Evolutionary conservation across 2,113 vertebrate genomes (phyloP).

Genomic region (Sceloporus undulatus): DNA sequence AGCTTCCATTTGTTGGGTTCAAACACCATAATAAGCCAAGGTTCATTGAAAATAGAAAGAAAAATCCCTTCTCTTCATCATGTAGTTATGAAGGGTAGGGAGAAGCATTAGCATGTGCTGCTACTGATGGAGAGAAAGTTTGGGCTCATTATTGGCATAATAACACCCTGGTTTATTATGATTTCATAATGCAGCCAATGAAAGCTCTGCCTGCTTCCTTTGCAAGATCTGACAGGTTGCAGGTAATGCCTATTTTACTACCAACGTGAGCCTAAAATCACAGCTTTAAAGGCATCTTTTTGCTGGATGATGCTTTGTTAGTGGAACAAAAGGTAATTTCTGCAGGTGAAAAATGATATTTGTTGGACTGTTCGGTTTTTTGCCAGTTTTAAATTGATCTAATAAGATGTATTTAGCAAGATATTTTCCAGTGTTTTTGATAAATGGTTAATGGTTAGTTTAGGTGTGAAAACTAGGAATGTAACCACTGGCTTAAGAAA

Average conservation of each 20-base stretch:
- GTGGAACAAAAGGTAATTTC: neutral
- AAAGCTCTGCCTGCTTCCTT: neutral
- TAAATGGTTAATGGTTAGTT: constrained; percentile 32
- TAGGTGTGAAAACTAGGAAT: constrained; percentile 22
- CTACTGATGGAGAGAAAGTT: neutral
- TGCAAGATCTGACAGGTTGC: neutral
- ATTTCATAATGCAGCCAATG: neutral
- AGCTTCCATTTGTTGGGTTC: neutral
- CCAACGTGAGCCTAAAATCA: neutral
- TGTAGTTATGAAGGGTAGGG: neutral
- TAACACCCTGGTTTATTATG: neutral
- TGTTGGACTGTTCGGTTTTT: neutral
- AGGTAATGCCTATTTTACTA: constrained; percentile 12
- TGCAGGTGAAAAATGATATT: neutral
- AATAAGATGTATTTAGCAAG: neutral
- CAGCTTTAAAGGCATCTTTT: neutral
- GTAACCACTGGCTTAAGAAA: constrained; percentile 49
- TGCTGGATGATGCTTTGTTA: neutral
- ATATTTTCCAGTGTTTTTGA: constrained; percentile 35
- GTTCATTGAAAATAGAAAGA: neutral
- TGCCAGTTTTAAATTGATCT: neutral
- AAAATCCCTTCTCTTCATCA: neutral
- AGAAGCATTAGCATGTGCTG: neutral
- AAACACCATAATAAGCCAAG: neutral
- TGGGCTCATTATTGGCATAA: no score